Evolutionary conservation across 23 tunicate genomes (phyloP), one percentile per base, ranked within the genome.

Genomic region (Phallusia fumigata): DNA sequence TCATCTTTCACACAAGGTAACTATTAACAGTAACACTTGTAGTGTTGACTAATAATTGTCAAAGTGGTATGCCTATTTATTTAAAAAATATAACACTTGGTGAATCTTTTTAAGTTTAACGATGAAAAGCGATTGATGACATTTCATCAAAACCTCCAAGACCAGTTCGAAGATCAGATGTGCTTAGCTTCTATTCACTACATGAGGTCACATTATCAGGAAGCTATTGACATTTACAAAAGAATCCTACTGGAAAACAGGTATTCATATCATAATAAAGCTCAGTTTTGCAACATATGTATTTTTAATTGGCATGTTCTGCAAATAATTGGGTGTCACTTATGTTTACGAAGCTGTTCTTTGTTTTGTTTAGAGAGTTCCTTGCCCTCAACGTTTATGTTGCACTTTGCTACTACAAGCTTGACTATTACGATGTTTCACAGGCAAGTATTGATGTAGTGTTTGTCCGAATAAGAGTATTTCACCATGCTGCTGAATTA

Each of bases 191-290:
- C 99, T 2, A 97, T 97, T 32, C 99, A 97, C 47, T 97, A 97
- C 88, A 94, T 97, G 95, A 96, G 99, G 45, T 90, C 99, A 19
- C 99, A 97, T 78, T 92, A 92, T 74, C 99, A 97, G 79, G 99
- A 97, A 80, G 93, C 99, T 0, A 94, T 94, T 73, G 99, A 97
- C 65, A 88, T 97, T 33, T 97, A 97, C 76, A 97, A 97, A 79
- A 79, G 94, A 82, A 88, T 94, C 19, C 73, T 94, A 33, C 73
- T 94, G 34, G 98, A 94, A 83, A 94, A 94, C 82, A 82, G 98
- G 98, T 94, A 2, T 79, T 33, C n/a, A 26, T 0, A 45, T 26
- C 18, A 19, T n/a, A n/a, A n/a, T n/a, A n/a, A n/a, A n/a, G n/a
- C n/a, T n/a, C n/a, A n/a, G n/a, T n/a, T n/a, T n/a, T n/a, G n/a